Conservation (phyloP, 1,140 invertebrate species). For the Oncopodura yosiiana region DNA sequence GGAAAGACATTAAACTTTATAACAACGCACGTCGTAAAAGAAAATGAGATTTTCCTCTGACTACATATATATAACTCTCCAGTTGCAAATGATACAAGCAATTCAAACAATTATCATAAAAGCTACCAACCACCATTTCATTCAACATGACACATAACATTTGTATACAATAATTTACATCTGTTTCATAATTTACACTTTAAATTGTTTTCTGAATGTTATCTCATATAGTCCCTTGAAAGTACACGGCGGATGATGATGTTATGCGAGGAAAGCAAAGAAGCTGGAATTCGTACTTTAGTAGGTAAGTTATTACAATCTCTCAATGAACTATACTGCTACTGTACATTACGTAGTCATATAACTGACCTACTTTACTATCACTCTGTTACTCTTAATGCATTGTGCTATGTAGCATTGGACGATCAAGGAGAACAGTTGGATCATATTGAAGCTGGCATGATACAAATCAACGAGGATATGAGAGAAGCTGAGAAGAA, state of each 20-base stretch:
- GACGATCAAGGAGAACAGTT: slow-evolving; percentile 58
- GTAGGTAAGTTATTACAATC: slow-evolving; percentile 34
- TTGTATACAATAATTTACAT: too few relatives aligned
- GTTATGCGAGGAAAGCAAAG: slow-evolving; percentile 56
- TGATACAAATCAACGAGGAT: slow-evolving; percentile 61
- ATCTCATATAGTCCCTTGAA: slow-evolving; percentile 48
- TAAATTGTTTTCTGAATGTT: neutral
- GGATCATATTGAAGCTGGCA: slow-evolving; percentile 58
- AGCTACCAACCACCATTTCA: too few relatives aligned
- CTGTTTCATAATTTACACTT: neutral
- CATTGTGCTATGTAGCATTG: slow-evolving; percentile 39
- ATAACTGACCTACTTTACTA: too few relatives aligned
- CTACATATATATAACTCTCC: too few relatives aligned
- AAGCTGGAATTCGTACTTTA: slow-evolving; percentile 52
- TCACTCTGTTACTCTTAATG: neutral
- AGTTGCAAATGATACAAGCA: too few relatives aligned
- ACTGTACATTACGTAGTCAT: too few relatives aligned
- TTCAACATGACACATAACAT: too few relatives aligned
- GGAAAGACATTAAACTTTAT: too few relatives aligned
- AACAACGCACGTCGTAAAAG: too few relatives aligned
- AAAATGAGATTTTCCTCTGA: too few relatives aligned
- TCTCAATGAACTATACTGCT: neutral
- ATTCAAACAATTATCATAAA: too few relatives aligned
- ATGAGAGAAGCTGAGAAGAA: slow-evolving; percentile 65
- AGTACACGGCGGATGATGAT: slow-evolving; percentile 51